Evolutionary conservation across 2,113 vertebrate genomes (phyloP).

Genomic region (Elgaria multicarinata): DNA sequence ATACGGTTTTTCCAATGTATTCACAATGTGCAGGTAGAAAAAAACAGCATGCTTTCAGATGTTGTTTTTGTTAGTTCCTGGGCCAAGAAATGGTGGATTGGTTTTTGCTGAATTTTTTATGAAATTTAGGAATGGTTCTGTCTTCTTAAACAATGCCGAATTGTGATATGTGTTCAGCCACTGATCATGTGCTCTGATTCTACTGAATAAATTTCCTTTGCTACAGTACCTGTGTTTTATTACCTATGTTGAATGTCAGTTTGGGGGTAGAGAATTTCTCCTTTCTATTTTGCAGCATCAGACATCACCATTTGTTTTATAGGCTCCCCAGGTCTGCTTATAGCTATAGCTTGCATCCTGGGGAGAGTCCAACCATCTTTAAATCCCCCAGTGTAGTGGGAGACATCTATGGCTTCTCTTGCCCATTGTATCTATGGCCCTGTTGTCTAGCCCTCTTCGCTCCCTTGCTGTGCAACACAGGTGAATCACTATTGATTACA

Average conservation of each 20-base stretch:
- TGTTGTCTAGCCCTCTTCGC: background rate
- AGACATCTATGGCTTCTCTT: background rate
- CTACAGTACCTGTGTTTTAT: slow-evolving; percentile 44
- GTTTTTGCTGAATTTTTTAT: background rate
- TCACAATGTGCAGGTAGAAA: background rate
- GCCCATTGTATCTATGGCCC: background rate
- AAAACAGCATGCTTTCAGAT: background rate
- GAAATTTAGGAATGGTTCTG: slow-evolving; percentile 4
- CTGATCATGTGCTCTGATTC: slow-evolving; percentile 11
- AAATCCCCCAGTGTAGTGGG: background rate
- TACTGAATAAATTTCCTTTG: slow-evolving; percentile 49
- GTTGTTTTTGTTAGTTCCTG: background rate
- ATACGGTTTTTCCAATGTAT: background rate
- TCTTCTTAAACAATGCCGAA: background rate
- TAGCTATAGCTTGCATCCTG: rapidly evolving
- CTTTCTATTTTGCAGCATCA: background rate
- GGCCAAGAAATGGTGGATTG: background rate
- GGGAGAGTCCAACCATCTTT: background rate
- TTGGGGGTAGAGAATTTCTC: background rate
- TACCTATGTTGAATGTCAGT: background rate
- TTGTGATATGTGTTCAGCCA: slow-evolving; percentile 9
- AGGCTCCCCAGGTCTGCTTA: background rate
- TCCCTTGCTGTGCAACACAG: no score
- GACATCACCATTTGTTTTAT: background rate
- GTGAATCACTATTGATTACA: background rate